Evolutionary conservation across 2,888 invertebrate genomes (phyloP).

Genomic region (Caenorhabditis auriculariae): DNA sequence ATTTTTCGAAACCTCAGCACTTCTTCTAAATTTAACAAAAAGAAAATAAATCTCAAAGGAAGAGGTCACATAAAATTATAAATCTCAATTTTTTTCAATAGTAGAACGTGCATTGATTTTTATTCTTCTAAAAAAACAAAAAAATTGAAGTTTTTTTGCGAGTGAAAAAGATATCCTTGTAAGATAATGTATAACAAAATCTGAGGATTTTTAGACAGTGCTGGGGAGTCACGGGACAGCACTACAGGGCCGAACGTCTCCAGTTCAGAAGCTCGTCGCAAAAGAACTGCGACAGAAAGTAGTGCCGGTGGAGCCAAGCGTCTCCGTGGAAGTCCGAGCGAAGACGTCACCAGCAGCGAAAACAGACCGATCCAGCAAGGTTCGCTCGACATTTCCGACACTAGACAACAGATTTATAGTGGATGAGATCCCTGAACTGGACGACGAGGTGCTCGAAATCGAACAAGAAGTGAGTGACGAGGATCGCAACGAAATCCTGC

Average conservation of each 20-base stretch:
- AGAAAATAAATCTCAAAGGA: no score
- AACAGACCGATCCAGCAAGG: slow-evolving; percentile 6
- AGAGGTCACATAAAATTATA: no score
- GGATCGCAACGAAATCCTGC: slow-evolving; percentile 20
- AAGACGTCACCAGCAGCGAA: slow-evolving; percentile 38
- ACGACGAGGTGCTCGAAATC: slow-evolving; percentile 19
- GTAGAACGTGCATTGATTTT: no score
- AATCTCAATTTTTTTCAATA: no score
- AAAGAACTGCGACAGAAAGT: slow-evolving; percentile 19
- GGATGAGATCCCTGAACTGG: slow-evolving; percentile 26
- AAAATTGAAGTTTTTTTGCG: no score
- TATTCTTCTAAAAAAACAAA: no score
- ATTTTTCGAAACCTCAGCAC: no score
- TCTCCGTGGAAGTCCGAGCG: slow-evolving; percentile 32
- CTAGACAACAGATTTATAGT: slow-evolving; percentile 4
- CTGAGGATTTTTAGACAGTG: slow-evolving; percentile 7
- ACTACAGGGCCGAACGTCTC: slow-evolving; percentile 25
- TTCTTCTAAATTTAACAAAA: no score
- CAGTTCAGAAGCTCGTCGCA: slow-evolving; percentile 33
- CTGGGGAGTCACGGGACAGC: slow-evolving; percentile 37
- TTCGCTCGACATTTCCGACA: background rate
- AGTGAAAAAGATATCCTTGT: no score
- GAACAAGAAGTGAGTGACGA: slow-evolving; percentile 31
- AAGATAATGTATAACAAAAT: no score
- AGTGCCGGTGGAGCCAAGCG: slow-evolving; percentile 23